phyloP scores from a whole-genome alignment of 1,140 invertebrate genomes.

The Limonius californicus region DNA sequence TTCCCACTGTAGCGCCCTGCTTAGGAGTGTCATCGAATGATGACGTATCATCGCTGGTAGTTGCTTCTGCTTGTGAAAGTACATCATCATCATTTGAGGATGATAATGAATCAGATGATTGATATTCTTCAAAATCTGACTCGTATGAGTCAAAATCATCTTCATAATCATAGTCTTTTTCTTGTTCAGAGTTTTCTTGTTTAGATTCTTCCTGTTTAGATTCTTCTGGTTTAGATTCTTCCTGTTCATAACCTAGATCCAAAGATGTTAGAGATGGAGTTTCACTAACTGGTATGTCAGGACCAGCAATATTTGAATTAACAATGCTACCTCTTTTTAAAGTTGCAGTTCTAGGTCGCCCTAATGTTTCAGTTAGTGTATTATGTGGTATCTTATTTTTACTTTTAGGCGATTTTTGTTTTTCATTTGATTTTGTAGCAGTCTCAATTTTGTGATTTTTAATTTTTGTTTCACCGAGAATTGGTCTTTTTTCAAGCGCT shows the following conservation, averaged over 20 bases:
- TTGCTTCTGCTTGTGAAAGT: neutral
- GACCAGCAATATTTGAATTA: constrained; percentile 39
- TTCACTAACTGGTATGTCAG: constrained; percentile 31
- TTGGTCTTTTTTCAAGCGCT: too few relatives aligned
- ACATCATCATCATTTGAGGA: neutral
- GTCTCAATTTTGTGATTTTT: too few relatives aligned
- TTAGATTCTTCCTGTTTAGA: constrained; percentile 8
- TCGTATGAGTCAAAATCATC: constrained; percentile 60
- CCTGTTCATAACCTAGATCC: neutral
- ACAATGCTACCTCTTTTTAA: constrained; percentile 40
- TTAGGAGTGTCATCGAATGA: constrained; percentile 19
- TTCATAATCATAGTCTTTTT: constrained; percentile 48
- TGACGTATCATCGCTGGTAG: neutral
- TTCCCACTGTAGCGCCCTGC: constrained; percentile 43
- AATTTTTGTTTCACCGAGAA: too few relatives aligned
- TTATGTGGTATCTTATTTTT: neutral
- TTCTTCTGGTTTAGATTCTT: neutral
- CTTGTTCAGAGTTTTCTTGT: neutral
- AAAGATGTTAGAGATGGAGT: neutral
- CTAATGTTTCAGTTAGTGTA: constrained; percentile 8
- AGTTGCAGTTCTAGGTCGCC: constrained; percentile 42
- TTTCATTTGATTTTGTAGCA: neutral
- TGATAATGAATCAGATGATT: constrained; percentile 34
- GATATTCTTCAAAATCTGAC: constrained; percentile 56
- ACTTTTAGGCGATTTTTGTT: neutral